A percentile compares a stretch with the other conserved stretches of the same genome.
phyloP scores from a whole-genome alignment of 1,140 invertebrate species.

The Laupala kohalensis region DNA sequence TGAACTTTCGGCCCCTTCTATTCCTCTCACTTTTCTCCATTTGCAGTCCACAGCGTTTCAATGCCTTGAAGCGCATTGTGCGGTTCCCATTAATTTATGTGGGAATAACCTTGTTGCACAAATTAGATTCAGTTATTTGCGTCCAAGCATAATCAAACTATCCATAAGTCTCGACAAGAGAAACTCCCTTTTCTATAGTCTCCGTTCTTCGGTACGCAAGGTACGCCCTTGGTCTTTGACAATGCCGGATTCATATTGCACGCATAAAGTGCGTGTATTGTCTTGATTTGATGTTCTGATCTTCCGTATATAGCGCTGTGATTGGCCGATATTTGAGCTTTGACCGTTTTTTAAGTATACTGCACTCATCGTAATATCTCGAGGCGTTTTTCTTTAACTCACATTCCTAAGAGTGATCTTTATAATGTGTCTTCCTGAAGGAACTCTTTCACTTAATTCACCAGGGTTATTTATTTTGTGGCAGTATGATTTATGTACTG shows the following conservation, averaged over 20 bases:
- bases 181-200: not conserved
- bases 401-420: too few relatives aligned
- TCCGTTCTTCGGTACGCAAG: not conserved
- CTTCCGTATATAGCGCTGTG: too few relatives aligned
- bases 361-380: too few relatives aligned
- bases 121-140: not conserved
- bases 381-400: too few relatives aligned
- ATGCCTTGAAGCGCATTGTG: not conserved
- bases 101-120: not conserved
- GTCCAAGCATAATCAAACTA: not conserved
- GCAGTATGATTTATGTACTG: too few relatives aligned
- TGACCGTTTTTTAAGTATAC: too few relatives aligned
- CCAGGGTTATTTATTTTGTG: too few relatives aligned
- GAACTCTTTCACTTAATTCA: too few relatives aligned
- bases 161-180: not conserved
- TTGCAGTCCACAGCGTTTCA: not conserved
- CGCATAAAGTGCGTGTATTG: not conserved
- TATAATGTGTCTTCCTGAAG: too few relatives aligned
- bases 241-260: not conserved
- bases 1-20: not conserved
- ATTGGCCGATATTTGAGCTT: too few relatives aligned
- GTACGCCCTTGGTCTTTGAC: not conserved
- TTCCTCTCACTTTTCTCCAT: not conserved
- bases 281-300: too few relatives aligned
- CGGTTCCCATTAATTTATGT: not conserved